These are phyloP conservation scores for Mesaphorura yosii DNA, from an alignment of 1,140 invertebrate genomes.

Conservation along the genomic window DNA sequence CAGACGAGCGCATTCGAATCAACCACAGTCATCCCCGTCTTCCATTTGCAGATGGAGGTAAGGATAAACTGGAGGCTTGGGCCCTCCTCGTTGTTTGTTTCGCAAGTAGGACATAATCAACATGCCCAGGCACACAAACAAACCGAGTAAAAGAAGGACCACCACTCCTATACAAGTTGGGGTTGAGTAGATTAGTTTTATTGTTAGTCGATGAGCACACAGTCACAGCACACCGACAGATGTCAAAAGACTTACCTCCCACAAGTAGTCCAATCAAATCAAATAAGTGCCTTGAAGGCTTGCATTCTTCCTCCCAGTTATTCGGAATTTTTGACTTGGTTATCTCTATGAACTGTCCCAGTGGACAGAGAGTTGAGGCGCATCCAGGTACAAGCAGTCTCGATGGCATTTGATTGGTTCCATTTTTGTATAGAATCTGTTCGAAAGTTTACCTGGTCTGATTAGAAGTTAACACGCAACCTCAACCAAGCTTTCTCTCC, in stretches of 20 bases:
- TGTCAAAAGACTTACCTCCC: neutral
- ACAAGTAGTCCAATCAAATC: neutral
- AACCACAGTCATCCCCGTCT: conserved; percentile 26
- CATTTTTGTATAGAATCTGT: conserved; percentile 23
- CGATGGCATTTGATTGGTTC: conserved; percentile 20
- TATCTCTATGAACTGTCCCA: conserved; percentile 43
- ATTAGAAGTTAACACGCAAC: too few relatives aligned
- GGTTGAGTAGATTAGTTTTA: conserved; percentile 1
- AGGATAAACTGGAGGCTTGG: conserved; percentile 22
- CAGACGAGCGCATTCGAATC: too few relatives aligned
- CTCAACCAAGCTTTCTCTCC: neutral
- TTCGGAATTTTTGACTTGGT: conserved; percentile 43
- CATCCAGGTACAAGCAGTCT: conserved; percentile 47
- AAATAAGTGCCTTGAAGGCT: conserved; percentile 20
- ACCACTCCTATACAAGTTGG: conserved; percentile 3
- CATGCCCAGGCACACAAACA: conserved; percentile 1
- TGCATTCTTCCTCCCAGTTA: conserved; percentile 47
- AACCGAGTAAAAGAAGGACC: conserved; percentile 1
- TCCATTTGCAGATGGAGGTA: conserved; percentile 30
- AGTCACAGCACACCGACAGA: too few relatives aligned
- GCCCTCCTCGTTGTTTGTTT: conserved; percentile 4
- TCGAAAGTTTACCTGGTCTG: too few relatives aligned
- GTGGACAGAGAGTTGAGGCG: conserved; percentile 42
- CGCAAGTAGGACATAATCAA: conserved; percentile 9
- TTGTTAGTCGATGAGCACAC: too few relatives aligned